Evolutionary conservation across 2,888 invertebrate genomes (phyloP).

Genomic region (Macropis europaea): DNA sequence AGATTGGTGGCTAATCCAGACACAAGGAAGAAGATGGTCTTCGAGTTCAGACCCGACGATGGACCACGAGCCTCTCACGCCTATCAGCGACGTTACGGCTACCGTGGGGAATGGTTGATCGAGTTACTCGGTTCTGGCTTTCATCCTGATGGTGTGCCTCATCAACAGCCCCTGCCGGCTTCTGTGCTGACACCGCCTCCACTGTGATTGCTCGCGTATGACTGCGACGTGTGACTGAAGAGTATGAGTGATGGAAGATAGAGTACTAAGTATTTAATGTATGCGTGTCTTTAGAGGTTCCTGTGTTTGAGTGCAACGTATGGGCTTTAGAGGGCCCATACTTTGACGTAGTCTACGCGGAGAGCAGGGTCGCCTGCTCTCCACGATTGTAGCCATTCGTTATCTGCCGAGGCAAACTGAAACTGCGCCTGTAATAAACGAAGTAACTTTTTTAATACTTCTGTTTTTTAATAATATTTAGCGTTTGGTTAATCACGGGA

Average conservation of each 20-base stretch:
- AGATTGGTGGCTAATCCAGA: constrained; percentile 24
- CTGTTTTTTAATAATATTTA: neutral
- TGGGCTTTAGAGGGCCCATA: constrained; percentile 81
- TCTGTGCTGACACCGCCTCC: constrained; percentile 20
- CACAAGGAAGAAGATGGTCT: constrained; percentile 21
- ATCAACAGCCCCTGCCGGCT: constrained; percentile 8
- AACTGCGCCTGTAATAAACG: constrained; percentile 64
- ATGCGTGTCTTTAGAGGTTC: neutral
- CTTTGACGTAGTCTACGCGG: constrained; percentile 83
- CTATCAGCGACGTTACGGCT: constrained; percentile 65
- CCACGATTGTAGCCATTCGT: constrained; percentile 81
- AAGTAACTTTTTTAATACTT: neutral
- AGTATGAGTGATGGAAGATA: neutral
- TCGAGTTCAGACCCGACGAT: constrained; percentile 62
- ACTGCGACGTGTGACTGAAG: neutral
- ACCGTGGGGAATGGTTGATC: constrained; percentile 68
- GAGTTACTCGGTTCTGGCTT: constrained; percentile 65
- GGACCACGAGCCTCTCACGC: constrained; percentile 53
- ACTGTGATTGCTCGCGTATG: neutral
- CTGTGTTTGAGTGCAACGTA: neutral
- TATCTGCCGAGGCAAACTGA: constrained; percentile 79
- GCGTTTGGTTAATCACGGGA: neutral
- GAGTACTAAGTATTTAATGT: neutral
- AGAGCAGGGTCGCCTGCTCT: constrained; percentile 80
- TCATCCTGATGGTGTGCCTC: constrained; percentile 12